Percentiles rank a stretch among this genome's conserved stretches.
Conservation (phyloP, 2,888 invertebrate species). For the Ophioninae sp. region DNA sequence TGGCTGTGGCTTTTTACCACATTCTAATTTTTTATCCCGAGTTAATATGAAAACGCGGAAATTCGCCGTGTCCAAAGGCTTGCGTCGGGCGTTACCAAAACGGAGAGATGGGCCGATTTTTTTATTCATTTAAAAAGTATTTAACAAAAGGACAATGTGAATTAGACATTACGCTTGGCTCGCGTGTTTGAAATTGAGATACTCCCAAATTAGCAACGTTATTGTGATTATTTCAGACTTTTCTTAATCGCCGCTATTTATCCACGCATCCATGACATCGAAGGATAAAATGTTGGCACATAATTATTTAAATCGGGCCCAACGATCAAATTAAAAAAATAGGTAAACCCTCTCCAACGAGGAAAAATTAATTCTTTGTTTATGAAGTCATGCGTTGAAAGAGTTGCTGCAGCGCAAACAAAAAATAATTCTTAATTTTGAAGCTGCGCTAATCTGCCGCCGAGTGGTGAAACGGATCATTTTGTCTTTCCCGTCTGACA, state of each 20-base stretch:
- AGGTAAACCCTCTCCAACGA: too few species aligned
- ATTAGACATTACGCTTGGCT: not conserved
- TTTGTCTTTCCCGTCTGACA: not conserved
- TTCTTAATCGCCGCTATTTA: not conserved
- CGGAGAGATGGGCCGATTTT: not conserved
- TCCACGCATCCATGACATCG: not conserved
- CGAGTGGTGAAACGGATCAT: constrained; percentile 1
- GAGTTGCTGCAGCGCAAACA: not conserved
- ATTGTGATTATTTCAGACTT: not conserved
- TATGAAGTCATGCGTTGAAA: not conserved
- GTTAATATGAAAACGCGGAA: not conserved
- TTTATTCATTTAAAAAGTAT: not conserved
- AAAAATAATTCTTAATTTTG: not conserved
- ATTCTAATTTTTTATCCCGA: not conserved
- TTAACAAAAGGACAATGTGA: not conserved
- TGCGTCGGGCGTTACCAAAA: not conserved
- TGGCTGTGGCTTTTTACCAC: not conserved
- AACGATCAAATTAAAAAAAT: not conserved
- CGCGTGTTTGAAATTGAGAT: not conserved
- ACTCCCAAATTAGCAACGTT: not conserved
- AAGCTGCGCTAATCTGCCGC: not conserved
- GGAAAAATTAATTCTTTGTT: not conserved
- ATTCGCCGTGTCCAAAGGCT: not conserved
- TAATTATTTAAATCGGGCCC: not conserved
- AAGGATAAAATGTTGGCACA: not conserved